phyloP scores from a whole-genome alignment of 2,113 vertebrate species.

The Alethe castanea region DNA sequence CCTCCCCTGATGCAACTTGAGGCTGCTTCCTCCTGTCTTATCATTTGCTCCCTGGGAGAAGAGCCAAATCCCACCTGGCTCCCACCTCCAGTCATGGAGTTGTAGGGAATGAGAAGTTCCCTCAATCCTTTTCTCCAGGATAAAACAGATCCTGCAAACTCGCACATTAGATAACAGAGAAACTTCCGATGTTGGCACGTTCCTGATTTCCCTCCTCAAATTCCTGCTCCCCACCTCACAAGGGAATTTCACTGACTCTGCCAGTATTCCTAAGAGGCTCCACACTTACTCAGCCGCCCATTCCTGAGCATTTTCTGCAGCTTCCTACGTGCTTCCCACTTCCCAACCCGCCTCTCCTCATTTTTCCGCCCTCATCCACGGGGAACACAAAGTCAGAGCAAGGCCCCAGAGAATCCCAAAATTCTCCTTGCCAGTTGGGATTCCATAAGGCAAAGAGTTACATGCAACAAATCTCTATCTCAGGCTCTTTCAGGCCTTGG shows the following conservation, averaged over 20 bases:
- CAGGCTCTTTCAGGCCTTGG: background rate
- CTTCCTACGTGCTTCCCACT: background rate
- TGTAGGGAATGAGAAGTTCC: background rate
- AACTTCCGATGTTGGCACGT: rapidly evolving
- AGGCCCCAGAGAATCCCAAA: background rate
- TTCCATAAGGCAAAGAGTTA: background rate
- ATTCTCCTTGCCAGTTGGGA: background rate
- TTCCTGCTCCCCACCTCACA: background rate
- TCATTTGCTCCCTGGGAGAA: background rate
- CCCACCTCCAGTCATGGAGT: background rate
- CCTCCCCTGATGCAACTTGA: background rate
- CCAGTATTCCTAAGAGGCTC: background rate
- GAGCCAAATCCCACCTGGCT: background rate
- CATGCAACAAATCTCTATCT: background rate
- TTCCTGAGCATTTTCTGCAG: background rate
- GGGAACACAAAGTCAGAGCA: background rate
- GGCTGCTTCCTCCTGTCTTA: rapidly evolving
- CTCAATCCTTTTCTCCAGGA: background rate
- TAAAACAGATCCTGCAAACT: background rate
- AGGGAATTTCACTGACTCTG: background rate
- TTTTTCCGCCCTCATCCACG: background rate
- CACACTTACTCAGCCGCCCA: background rate
- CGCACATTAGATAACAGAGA: rapidly evolving
- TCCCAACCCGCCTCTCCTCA: background rate
- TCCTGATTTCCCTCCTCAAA: background rate